Base-by-base conservation (phyloP, 2,113 vertebrate species). In the Oostethus manadensis region DNA sequence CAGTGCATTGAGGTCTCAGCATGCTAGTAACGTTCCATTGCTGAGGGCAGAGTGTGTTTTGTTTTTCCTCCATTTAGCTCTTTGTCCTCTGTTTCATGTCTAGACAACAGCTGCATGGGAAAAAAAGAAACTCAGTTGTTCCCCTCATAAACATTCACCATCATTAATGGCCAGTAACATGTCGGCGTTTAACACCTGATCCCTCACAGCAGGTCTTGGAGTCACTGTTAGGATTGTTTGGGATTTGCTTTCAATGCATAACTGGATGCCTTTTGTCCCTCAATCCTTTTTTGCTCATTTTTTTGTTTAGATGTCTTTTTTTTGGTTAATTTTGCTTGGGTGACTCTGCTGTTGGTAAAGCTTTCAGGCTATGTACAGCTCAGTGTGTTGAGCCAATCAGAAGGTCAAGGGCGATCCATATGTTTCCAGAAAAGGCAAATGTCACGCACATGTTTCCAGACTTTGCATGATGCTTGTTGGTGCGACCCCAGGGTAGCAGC, bases 111-210 rank as follows among this genome's bases (percentile, higher is more conserved):
- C 64, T 73, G 46, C 50, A 53, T 73, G 5, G 58, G 61, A 63
- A 56, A 55, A 18, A 0, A 17, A 5, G 33, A 45, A 4, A 66
- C 20, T 74, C 60, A 60, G 9, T 40, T 56, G 51, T 51, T 58
- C 3, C 40, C 53, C 53, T 70, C 11, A 61, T 63, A 53, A 66
- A 74, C 49, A 66, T 70, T 55, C 62, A 54, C 16, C 26, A 58
- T 66, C 45, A 66, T 71, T 65, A 66, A n/a, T 55, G 51, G 51
- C 55, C 53, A 63, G 51, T 35, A 77, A 67, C 66, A 68, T 45
- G 43, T 45, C 60, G 62, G 44, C 60, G 46, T 81, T 80, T 79
- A 78, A 78, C 71, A 64, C 56, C 45, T 68, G 68, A 78, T 64
- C 56, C 51, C 44, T 71, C 43, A 22, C 66, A 62, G 61, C 64